Evolutionary conservation across 2,888 invertebrate genomes (phyloP), one percentile per base, ranked within the genome.

Genomic region (Ornithoptera alexandrae): DNA sequence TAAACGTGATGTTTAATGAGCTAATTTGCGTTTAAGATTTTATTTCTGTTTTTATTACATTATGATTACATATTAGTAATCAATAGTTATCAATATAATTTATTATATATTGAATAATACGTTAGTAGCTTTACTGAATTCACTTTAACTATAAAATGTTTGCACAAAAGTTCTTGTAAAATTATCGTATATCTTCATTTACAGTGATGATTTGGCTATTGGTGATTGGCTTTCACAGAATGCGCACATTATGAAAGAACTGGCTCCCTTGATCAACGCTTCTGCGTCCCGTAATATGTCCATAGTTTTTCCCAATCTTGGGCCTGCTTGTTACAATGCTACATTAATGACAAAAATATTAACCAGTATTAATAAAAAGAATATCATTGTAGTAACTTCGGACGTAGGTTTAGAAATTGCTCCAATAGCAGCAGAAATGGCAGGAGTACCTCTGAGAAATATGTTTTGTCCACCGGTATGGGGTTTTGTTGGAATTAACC

Each of bases 391-490:
- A 7, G 89, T 93, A 12, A 94, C 94, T 60, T 91, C 94, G 2
- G 94, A 94, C 78, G 79, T 93, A 72, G 95, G 94, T 18, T 82
- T 94, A 69, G 90, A 92, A 72, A 81, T 90, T 64, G 77, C 92
- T 36, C 80, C 84, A 50, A 77, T 84, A 39, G 77, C 89, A 39
- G 88, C 94, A 17, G 84, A 92, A 78, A 84, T 88, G 64, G 86
- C 90, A 10, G 84, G 90, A 76, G 80, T 94, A 17, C 88, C 92
- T 0, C 74, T 92, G 70, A 82, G 83, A 74, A 87, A 92, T 75
- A 90, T 95, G 76, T 92, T 92, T 77, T 94, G 93, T 68, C 94
- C 95, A 12, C 94, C 94, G 46, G 94, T 95, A 7, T 95, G 95
- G 94, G 95, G 95, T 12, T 94, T 93, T 74, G 86, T 94, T 42